Conservation (phyloP, 2,797 vertebrate genomes). For the Poecilia velifera region DNA sequence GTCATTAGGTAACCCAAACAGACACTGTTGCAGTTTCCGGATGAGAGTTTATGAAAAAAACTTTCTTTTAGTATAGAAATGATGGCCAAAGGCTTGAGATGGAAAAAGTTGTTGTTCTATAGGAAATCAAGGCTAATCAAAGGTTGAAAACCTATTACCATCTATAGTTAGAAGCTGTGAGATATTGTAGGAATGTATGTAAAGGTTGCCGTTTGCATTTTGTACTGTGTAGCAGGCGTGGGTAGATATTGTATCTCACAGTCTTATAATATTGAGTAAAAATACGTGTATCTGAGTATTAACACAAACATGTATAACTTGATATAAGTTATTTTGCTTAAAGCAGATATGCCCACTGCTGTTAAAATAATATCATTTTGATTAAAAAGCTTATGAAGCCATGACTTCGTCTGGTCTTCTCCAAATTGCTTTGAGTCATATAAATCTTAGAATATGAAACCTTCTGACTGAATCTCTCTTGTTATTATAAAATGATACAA, state of each 20-base stretch:
- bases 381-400: not conserved
- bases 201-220: not conserved
- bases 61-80: not conserved
- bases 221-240: not conserved
- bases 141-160: not conserved
- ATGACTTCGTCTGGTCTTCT: not conserved
- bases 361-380: not conserved
- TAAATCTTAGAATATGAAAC: not conserved
- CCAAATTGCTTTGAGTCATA: not conserved
- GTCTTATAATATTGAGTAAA: not conserved
- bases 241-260: not conserved
- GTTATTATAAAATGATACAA: not conserved
- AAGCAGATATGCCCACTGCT: not conserved
- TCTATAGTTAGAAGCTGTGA: not conserved
- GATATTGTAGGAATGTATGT: not conserved
- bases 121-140: not conserved
- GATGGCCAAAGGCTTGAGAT: not conserved
- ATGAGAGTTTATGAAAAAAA: not conserved
- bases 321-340: not conserved
- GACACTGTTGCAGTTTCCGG: not conserved
- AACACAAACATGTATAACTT: not conserved
- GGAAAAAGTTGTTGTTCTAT: not conserved
- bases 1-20: not conserved
- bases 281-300: not conserved
- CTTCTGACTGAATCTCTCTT: not conserved